Evolutionary conservation across 2,888 invertebrate species (phyloP), one percentile per base, ranked within the genome.

Genomic region (Acanthosepion pharaonis): DNA sequence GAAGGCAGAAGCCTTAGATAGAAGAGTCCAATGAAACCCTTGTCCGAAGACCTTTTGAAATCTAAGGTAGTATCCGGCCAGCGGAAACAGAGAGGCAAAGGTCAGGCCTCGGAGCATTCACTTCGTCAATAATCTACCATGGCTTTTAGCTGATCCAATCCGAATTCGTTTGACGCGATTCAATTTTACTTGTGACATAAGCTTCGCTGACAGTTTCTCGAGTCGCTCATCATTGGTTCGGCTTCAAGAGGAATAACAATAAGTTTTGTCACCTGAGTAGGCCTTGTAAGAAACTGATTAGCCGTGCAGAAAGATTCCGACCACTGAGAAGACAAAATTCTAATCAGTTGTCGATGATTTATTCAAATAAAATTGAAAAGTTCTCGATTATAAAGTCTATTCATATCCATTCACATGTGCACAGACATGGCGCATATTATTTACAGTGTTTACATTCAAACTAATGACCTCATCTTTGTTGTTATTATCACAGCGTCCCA

Each of bases 31-130:
- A n/a, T 23, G 59, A n/a, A 78, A 78, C n/a, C n/a, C 78, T 78
- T n/a, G n/a, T n/a, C n/a, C 78, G n/a, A 78, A 78, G n/a, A 78
- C 78, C 78, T 78, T 78, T 78, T 78, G 78, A 78, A 78, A 78
- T 78, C n/a, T 78, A n/a, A 78, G 78, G n/a, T 78, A 78, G 78
- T n/a, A 78, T 78, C n/a, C n/a, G 78, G n/a, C 15, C n/a, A 11
- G 15, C n/a, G 78, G 78, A 78, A 78, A n/a, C n/a, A n/a, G 78
- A 11, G n/a, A 78, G n/a, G 78, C n/a, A 78, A 78, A 78, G 78
- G 78, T 78, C n/a, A 78, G 15, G n/a, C 78, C 78, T n/a, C n/a
- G n/a, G 23, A 78, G 78, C 78, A 59, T 59, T 59, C 23, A 59
- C 59, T 59, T 23, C 59, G 78, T 78, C 78, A 78, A 78, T 78